Evolutionary conservation across 2,113 vertebrate species (phyloP).

Genomic region (Nycticebus coucang): DNA sequence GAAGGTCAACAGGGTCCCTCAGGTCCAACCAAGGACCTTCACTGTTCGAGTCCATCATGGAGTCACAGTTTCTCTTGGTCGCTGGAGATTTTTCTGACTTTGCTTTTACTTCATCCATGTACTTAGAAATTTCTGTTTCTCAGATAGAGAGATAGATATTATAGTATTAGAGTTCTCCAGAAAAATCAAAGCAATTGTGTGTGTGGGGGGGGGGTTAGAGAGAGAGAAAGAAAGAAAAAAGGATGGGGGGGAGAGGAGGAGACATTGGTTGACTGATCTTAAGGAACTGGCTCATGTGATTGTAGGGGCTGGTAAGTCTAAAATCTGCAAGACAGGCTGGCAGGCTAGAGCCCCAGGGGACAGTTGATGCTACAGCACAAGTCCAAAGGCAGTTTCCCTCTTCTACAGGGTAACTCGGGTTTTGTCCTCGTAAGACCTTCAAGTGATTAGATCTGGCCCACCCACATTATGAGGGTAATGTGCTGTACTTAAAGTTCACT

Average conservation of each 20-base stretch:
- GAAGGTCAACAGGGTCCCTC: neutral
- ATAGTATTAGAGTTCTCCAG: neutral
- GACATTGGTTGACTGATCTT: neutral
- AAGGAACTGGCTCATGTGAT: neutral
- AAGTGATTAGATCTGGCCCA: neutral
- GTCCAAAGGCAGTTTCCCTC: neutral
- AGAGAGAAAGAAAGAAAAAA: neutral
- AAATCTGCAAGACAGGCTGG: neutral
- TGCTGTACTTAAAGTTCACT: neutral
- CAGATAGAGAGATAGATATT: neutral
- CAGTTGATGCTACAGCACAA: neutral
- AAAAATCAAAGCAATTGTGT: neutral
- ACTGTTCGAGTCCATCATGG: too few species aligned
- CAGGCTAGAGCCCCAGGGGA: neutral
- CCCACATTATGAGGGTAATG: neutral
- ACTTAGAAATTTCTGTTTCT: neutral
- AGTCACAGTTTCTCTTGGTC: neutral
- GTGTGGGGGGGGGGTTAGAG: neutral
- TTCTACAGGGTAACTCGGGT: neutral
- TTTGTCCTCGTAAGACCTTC: neutral
- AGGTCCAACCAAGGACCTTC: neutral
- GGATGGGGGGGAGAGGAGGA: neutral
- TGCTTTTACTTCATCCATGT: neutral
- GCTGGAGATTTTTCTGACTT: conserved; percentile 19
- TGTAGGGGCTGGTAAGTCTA: neutral